A percentile compares a stretch with the other conserved stretches of the same genome.
phyloP scores from a whole-genome alignment of 2,888 invertebrate genomes.

The Drosophila prolongata region DNA sequence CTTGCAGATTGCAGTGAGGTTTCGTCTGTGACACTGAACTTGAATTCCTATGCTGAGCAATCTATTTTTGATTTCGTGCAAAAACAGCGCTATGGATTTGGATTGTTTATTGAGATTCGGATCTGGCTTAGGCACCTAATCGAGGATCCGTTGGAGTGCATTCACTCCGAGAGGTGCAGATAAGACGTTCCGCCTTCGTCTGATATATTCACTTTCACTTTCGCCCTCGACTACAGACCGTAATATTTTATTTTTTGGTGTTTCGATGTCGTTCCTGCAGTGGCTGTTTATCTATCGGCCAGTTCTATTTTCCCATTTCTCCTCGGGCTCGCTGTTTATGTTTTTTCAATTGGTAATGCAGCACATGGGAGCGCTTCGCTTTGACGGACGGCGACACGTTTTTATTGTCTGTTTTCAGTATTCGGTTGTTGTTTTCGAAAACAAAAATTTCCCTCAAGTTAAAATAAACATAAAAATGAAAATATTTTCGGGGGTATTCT shows the following conservation, averaged over 20 bases:
- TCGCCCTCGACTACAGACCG: conserved; percentile 17
- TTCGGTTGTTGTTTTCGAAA: conserved; percentile 45
- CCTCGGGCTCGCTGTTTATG: conserved; percentile 34
- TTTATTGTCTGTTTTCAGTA: conserved; percentile 14
- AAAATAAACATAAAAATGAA: conserved; percentile 66
- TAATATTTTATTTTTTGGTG: conserved; percentile 25
- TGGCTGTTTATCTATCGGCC: conserved; percentile 51
- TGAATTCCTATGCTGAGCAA: conserved; percentile 41
- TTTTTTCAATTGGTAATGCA: conserved; percentile 35
- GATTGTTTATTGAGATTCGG: conserved; percentile 3
- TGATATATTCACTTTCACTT: conserved; percentile 67
- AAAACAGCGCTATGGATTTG: conserved; percentile 27
- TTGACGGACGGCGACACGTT: conserved; percentile 50
- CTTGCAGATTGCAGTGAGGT: conserved; percentile 18
- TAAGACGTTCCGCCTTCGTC: conserved; percentile 2
- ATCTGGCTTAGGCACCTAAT: conserved; percentile 46
- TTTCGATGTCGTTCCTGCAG: conserved; percentile 7
- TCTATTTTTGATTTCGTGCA: conserved; percentile 53
- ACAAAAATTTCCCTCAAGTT: conserved; percentile 46
- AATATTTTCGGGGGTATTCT: conserved; percentile 33
- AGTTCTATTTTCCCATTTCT: conserved; percentile 50
- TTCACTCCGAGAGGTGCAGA: conserved; percentile 24
- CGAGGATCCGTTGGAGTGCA: conserved; percentile 46
- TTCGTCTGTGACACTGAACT: conserved; percentile 64
- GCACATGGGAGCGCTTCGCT: conserved; percentile 34